Conservation (phyloP, 2,888 invertebrate genomes). For the Lasioglossum lativentre region DNA sequence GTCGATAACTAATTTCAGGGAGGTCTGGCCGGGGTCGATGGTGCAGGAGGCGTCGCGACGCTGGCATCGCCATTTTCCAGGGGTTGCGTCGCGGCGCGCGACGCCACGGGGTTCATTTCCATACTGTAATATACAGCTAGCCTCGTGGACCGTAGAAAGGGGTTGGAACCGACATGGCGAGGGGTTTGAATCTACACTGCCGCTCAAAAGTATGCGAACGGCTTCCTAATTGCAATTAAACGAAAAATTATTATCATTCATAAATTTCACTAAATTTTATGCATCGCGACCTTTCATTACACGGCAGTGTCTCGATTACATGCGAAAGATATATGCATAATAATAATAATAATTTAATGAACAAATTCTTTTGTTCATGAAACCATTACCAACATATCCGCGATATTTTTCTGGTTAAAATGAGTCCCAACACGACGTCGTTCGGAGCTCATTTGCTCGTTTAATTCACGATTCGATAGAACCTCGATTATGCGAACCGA, state of each 20-base stretch:
- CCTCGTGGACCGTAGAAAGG: slow-evolving; percentile 41
- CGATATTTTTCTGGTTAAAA: background rate
- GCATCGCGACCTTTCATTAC: too few relatives aligned
- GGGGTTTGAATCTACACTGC: slow-evolving; percentile 30
- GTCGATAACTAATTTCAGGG: slow-evolving; percentile 58
- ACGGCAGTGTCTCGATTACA: background rate
- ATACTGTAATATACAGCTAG: slow-evolving; percentile 47
- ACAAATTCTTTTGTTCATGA: background rate
- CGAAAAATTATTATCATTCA: background rate
- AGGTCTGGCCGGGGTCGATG: slow-evolving; percentile 19
- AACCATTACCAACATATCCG: background rate
- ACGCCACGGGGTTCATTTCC: slow-evolving; percentile 49
- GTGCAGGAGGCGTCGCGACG: slow-evolving; percentile 13
- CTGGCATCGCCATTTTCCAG: slow-evolving; percentile 48
- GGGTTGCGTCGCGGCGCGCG: slow-evolving; percentile 40
- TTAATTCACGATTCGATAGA: background rate
- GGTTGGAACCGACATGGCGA: slow-evolving; percentile 25
- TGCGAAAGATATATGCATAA: background rate
- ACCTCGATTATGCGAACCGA: background rate
- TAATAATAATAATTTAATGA: background rate
- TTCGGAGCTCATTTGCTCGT: background rate
- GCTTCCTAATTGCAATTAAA: background rate
- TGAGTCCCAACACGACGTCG: background rate
- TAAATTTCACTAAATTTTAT: too few relatives aligned
- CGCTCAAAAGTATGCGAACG: background rate